Base-by-base conservation (phyloP, 2,888 invertebrate species). In the Rambutsinella grinnellia region DNA sequence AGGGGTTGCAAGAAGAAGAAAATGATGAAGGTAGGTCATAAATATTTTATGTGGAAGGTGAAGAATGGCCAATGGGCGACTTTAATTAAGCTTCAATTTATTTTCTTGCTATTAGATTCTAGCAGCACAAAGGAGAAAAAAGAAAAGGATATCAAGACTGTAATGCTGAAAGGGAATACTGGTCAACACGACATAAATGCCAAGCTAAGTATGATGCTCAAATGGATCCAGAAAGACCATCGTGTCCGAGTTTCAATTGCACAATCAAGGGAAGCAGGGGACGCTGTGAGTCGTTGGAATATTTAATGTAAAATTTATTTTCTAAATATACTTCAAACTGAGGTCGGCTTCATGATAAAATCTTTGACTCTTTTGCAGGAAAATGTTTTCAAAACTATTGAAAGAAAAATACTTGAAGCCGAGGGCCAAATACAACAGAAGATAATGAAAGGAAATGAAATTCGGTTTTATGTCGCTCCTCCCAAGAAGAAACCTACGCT, bases 181-280 rank as follows among this genome's bases (percentile, higher is more conserved):
- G 69, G 63, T 2, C 77, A 80, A 21, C 79, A 82, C 49, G 82
- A 82, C 66, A 36, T 65, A 1, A 26, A 75, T 10, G 63, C 78
- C 1, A 82, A 80, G 71, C 28, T 75, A 2, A 81, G 78, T 19
- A 44, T 28, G 6, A 75, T 82, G 44, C 68, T 63, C 15, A 80
- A 80, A 27, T 81, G 78, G 79, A 60, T 81, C 10, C 62, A 69
- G 10, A 82, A 82, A 49, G 79, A 78, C 0, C 78, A 81, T 58
- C 44, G 68, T 15, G 67, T 82, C 17, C 44, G 71, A 53, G 72
- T 82, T 0, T 13, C 69, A 6, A 81, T 82, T 57, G 75, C 79
- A 2, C 77, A 81, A 47, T 21, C 63, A 60, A 76, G 76, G 1
- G 69, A 74, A 8, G 78, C 72, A 51, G 77, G 80, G 28, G 71